Conservation (phyloP, 2,888 invertebrate genomes). For the Sylvicola cinctus region DNA sequence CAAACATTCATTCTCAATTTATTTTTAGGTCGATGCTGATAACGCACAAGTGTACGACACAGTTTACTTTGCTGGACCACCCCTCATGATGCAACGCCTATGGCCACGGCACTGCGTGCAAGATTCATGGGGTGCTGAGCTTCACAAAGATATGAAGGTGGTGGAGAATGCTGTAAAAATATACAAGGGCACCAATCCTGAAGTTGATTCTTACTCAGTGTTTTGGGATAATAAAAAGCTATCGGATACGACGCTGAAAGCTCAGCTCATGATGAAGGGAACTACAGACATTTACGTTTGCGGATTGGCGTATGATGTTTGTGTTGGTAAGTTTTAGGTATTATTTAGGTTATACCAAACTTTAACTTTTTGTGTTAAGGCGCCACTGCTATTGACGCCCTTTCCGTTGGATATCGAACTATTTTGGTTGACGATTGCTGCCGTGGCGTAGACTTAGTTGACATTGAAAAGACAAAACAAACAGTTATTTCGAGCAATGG, state of each 20-base stretch:
- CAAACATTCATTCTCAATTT: too few relatives aligned
- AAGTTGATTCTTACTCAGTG: slow-evolving; percentile 93
- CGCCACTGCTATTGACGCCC: slow-evolving; percentile 70
- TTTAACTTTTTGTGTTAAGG: slow-evolving; percentile 26
- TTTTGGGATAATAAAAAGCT: slow-evolving; percentile 96
- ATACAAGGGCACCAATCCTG: slow-evolving; percentile 82
- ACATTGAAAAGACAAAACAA: slow-evolving; percentile 65
- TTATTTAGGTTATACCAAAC: not conserved
- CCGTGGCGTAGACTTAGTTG: slow-evolving; percentile 66
- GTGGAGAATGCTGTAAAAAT: slow-evolving; percentile 57
- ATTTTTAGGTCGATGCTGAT: slow-evolving; percentile 40
- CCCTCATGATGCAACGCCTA: slow-evolving; percentile 66
- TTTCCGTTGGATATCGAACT: slow-evolving; percentile 81
- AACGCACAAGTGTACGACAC: slow-evolving; percentile 72
- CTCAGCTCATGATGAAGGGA: slow-evolving; percentile 54
- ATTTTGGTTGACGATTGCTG: slow-evolving; percentile 78
- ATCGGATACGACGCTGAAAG: slow-evolving; percentile 65
- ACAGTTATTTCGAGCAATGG: slow-evolving; percentile 56
- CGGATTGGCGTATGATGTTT: slow-evolving; percentile 88
- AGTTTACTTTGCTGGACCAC: slow-evolving; percentile 77
- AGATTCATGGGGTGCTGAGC: slow-evolving; percentile 83
- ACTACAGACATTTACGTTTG: slow-evolving; percentile 88
- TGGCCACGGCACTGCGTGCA: slow-evolving; percentile 97
- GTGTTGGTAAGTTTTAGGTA: slow-evolving; percentile 46
- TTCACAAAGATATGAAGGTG: slow-evolving; percentile 73